Conservation (phyloP, 2,113 vertebrate species). For the Motacilla tschutschensis region DNA sequence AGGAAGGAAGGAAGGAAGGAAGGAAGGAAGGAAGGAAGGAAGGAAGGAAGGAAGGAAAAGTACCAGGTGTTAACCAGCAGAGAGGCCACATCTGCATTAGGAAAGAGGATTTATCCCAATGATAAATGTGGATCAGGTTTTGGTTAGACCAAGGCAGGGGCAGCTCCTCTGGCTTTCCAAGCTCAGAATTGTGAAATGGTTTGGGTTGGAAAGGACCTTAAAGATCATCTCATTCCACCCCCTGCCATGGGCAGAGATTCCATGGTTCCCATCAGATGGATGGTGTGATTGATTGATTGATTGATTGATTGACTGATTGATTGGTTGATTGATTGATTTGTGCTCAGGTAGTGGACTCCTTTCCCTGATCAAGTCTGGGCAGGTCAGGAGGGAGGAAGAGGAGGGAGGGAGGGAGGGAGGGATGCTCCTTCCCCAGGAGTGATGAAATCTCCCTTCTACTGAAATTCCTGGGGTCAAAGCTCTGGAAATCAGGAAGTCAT, state of each 20-base stretch:
- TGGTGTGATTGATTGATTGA: no score
- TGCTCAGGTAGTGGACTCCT: background rate
- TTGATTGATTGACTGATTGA: no score
- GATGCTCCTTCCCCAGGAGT: background rate
- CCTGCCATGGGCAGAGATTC: background rate
- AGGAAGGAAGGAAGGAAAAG: background rate
- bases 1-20: no score
- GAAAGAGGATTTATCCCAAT: background rate
- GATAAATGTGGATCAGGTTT: background rate
- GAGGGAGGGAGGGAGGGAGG: background rate
- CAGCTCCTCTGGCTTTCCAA: background rate
- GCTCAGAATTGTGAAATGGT: background rate
- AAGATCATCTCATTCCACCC: background rate
- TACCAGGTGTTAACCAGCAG: background rate
- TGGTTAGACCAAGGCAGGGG: accelerated
- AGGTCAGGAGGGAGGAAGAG: background rate
- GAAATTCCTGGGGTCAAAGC: background rate
- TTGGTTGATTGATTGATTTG: background rate
- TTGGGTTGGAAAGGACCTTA: background rate
- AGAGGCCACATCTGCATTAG: background rate
- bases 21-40: no score
- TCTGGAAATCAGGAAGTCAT: background rate
- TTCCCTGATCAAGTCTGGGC: background rate
- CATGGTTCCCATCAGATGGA: background rate
- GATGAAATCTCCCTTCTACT: background rate